Conservation (phyloP, 2,113 vertebrate genomes). For the Genyomyrus donnyi region DNA sequence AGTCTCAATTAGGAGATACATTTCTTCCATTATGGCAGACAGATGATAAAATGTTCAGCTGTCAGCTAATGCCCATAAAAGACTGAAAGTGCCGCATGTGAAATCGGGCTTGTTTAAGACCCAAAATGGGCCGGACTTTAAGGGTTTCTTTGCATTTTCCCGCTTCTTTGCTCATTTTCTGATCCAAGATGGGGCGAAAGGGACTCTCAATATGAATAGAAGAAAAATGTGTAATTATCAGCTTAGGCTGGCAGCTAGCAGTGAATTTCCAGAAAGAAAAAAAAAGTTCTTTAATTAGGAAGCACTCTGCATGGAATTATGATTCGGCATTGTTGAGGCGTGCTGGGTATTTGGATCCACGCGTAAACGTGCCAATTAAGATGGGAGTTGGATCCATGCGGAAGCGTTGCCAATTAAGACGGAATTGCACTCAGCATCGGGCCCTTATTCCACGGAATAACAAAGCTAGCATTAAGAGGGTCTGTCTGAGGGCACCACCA, state of each 20-base stretch:
- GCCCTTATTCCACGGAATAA: not conserved
- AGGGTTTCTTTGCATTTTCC: not conserved
- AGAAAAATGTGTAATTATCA: conserved; percentile 6
- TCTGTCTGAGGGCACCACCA: not conserved
- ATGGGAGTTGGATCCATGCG: not conserved
- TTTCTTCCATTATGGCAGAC: not conserved
- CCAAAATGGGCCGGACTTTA: not conserved
- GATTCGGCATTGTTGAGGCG: not conserved
- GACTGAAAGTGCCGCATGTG: not conserved
- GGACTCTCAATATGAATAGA: not conserved
- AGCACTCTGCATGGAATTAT: not conserved
- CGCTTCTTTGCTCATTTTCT: not conserved
- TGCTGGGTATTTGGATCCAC: not conserved
- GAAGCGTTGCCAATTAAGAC: not conserved
- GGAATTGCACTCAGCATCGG: not conserved
- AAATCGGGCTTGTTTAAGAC: not conserved
- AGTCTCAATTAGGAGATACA: not conserved
- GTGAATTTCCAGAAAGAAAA: not conserved
- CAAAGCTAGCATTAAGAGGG: not conserved
- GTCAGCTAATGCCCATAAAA: not conserved
- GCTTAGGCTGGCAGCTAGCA: not conserved
- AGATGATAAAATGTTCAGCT: conserved; percentile 7
- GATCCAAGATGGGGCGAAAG: conserved; percentile 1
- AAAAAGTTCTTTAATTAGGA: conserved; percentile 11
- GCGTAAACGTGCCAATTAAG: not conserved